Percentiles rank a stretch among this genome's conserved stretches.
phyloP scores from a whole-genome alignment of 92 coral and sea anemone species.

The Desmophyllum pertusum region DNA sequence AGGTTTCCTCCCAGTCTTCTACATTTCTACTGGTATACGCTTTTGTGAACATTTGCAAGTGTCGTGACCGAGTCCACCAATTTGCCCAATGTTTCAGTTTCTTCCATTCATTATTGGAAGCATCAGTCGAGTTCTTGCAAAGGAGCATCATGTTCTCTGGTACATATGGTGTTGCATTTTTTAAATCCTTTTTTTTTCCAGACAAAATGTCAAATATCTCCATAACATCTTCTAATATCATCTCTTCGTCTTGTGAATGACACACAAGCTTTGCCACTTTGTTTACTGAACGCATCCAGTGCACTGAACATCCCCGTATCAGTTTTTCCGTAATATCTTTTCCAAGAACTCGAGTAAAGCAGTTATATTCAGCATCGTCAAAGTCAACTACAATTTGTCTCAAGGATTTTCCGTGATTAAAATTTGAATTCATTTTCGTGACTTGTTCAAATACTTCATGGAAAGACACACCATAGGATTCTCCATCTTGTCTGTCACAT shows the following conservation, averaged over 20 bases:
- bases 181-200: constrained; percentile 29
- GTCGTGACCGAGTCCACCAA: constrained; percentile 62
- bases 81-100: constrained; percentile 59
- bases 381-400: constrained; percentile 57
- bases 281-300: constrained; percentile 66
- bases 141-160: constrained; percentile 16
- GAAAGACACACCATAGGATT: constrained; percentile 35
- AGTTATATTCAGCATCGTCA: constrained; percentile 54
- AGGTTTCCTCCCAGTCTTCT: constrained; percentile 56
- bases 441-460: constrained; percentile 32
- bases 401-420: constrained; percentile 28
- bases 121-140: background rate
- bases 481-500: constrained; percentile 56
- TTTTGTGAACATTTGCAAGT: constrained; percentile 60
- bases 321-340: constrained; percentile 42
- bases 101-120: constrained; percentile 42
- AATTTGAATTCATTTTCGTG: constrained; percentile 32
- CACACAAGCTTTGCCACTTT: constrained; percentile 60
- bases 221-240: constrained; percentile 53
- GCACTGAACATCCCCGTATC: constrained; percentile 66
- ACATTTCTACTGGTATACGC: constrained; percentile 47
- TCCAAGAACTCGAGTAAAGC: constrained; percentile 41
- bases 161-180: constrained; percentile 15
- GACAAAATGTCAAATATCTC: constrained; percentile 38
- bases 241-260: too few relatives aligned